phyloP scores from a whole-genome alignment of 2,113 vertebrate genomes.

The Panthera leo region DNA sequence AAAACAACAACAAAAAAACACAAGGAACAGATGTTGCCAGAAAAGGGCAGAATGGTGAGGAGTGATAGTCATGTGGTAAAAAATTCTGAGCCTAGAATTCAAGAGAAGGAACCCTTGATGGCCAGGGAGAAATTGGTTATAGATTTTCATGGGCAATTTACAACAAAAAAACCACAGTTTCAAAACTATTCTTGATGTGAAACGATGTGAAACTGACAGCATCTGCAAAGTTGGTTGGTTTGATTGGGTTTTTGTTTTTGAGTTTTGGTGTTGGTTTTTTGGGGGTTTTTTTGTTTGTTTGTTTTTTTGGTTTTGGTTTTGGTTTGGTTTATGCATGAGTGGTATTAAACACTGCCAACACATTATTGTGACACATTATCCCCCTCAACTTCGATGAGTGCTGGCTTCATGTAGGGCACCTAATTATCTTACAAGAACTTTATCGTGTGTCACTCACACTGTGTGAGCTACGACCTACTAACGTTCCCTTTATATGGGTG shows the following conservation, averaged over 20 bases:
- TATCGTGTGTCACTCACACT: background rate
- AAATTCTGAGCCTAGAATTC: background rate
- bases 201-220: background rate
- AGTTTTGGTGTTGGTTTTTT: background rate
- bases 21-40: constrained; percentile 3
- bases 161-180: background rate
- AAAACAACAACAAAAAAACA: background rate
- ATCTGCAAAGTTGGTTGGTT: background rate
- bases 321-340: background rate
- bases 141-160: background rate
- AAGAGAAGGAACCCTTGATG: background rate
- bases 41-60: background rate
- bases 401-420: too few species aligned
- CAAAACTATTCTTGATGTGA: background rate
- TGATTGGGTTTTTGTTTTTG: too few species aligned
- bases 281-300: background rate
- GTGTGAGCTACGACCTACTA: background rate
- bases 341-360: background rate
- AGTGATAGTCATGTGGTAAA: background rate
- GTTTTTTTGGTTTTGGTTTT: background rate
- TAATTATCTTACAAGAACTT: background rate
- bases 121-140: background rate
- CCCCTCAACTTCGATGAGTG: background rate
- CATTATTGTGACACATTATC: background rate
- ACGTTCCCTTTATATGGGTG: background rate